Percentiles rank a stretch among this genome's conserved stretches.
Evolutionary conservation across 2,888 invertebrate genomes (phyloP).

Genomic region (Hybos culiciformis): DNA sequence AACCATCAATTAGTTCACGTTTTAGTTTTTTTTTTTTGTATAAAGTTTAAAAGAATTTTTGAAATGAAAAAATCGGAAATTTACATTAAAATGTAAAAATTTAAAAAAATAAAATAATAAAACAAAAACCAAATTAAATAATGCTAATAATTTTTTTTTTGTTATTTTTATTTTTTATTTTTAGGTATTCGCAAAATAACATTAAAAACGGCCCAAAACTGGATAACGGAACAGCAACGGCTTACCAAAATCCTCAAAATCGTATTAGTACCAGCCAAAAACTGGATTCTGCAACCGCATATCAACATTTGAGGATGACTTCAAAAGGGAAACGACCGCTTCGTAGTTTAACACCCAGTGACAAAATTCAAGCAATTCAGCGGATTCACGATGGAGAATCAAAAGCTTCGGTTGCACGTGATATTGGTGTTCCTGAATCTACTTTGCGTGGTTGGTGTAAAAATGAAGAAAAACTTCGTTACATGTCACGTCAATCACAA

Average conservation of each 20-base stretch:
- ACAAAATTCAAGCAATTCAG: slow-evolving; percentile 69
- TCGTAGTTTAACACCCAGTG: slow-evolving; percentile 59
- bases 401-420: slow-evolving; percentile 72
- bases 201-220: too few relatives aligned
- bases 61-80: too few relatives aligned
- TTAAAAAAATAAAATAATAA: too few relatives aligned
- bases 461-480: slow-evolving; percentile 61
- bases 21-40: too few relatives aligned
- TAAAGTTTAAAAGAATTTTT: too few relatives aligned
- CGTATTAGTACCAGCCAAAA: slow-evolving; percentile 26
- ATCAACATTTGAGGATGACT: slow-evolving; percentile 41
- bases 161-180: too few relatives aligned
- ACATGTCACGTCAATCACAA: slow-evolving; percentile 55
- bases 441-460: slow-evolving; percentile 81
- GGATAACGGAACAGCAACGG: too few relatives aligned
- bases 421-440: slow-evolving; percentile 76
- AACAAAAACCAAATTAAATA: too few relatives aligned
- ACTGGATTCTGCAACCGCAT: slow-evolving; percentile 36
- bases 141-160: too few relatives aligned
- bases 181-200: too few relatives aligned
- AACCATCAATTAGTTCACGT: too few relatives aligned
- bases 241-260: slow-evolving; percentile 26
- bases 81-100: too few relatives aligned
- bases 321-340: slow-evolving; percentile 67
- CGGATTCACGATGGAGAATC: slow-evolving; percentile 74